phyloP scores from a whole-genome alignment of 35 echinoderm and acorn worm species.

The Antedon bifida region DNA sequence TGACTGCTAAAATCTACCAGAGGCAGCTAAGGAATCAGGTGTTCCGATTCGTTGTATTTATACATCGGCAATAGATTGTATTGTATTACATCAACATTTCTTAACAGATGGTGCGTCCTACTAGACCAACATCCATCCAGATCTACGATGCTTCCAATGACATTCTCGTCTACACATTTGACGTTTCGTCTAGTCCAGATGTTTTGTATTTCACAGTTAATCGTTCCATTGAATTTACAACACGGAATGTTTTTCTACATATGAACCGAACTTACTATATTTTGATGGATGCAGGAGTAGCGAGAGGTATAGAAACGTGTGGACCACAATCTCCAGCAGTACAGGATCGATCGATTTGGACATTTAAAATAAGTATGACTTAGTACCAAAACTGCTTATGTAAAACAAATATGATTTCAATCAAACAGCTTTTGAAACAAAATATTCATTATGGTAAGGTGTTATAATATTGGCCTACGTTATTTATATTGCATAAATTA shows the following conservation, averaged over 20 bases:
- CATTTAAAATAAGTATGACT: neutral
- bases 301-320: neutral
- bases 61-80: too few relatives aligned
- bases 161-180: neutral
- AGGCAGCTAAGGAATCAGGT: too few relatives aligned
- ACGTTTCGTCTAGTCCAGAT: neutral
- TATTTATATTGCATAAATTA: too few relatives aligned
- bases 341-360: neutral
- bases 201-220: neutral
- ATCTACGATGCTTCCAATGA: neutral
- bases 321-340: neutral
- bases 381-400: too few relatives aligned
- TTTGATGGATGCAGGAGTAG: constrained; percentile 1
- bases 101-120: neutral
- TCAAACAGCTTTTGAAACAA: too few relatives aligned
- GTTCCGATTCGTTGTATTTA: too few relatives aligned
- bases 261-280: neutral
- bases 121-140: neutral
- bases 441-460: too few relatives aligned
- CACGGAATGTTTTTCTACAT: neutral
- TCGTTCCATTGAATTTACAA: neutral
- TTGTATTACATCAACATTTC: too few relatives aligned
- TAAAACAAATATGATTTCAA: too few relatives aligned
- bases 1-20: too few relatives aligned
- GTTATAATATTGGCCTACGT: too few relatives aligned